Conservation (phyloP, 2,888 invertebrate species). For the Atethmia centrago region DNA sequence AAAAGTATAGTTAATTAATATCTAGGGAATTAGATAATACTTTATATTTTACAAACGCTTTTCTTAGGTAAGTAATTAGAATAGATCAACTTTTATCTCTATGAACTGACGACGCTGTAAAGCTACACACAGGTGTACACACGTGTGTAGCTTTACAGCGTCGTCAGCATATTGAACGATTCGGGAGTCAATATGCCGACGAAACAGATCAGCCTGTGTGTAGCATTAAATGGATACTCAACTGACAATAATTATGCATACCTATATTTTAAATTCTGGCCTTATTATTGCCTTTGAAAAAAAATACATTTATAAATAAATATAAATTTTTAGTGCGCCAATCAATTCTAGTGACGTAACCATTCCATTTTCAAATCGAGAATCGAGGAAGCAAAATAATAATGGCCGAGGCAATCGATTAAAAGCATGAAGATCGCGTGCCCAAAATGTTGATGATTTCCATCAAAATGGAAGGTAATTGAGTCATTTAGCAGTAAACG, state of each 20-base stretch:
- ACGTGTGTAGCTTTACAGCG: too few species aligned
- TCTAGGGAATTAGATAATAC: not conserved
- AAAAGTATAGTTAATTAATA: not conserved
- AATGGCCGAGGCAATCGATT: conserved; percentile 50
- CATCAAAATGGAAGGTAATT: conserved; percentile 38
- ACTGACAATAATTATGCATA: too few species aligned
- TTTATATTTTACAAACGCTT: not conserved
- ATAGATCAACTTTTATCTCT: not conserved
- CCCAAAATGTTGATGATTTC: conserved; percentile 45
- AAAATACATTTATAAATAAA: too few species aligned
- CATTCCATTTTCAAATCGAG: conserved; percentile 42
- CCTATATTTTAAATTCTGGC: too few species aligned
- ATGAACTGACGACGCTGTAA: too few species aligned
- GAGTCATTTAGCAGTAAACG: conserved; percentile 58
- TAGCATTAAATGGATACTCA: too few species aligned
- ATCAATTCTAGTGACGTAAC: conserved; percentile 42
- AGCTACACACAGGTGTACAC: too few species aligned
- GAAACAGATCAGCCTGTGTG: too few species aligned
- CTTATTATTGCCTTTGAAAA: too few species aligned
- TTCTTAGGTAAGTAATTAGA: too few species aligned
- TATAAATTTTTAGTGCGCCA: not conserved
- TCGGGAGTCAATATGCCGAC: too few species aligned
- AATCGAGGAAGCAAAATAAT: conserved; percentile 45
- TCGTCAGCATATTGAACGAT: too few species aligned
- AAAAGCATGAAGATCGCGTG: conserved; percentile 56